Evolutionary conservation across 2,888 invertebrate genomes (phyloP), one percentile per base, ranked within the genome.

Genomic region (Marronus borbonicus): DNA sequence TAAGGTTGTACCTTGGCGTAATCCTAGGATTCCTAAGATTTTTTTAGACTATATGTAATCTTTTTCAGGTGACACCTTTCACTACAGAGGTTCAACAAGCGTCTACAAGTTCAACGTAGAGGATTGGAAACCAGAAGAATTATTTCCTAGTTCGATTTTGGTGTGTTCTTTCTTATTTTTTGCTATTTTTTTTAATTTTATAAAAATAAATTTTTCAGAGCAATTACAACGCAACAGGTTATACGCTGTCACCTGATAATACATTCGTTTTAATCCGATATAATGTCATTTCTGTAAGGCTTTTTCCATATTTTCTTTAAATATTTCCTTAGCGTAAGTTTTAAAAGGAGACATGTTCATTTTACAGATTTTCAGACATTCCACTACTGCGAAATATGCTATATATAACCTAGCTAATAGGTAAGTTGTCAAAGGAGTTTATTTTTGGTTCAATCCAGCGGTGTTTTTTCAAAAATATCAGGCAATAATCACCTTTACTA

Each of bases 351-450:
- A 2, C 14, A 52, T 52, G 52, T 52, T 52, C 2, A 31, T 5
- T 31, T 31, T 31, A 31, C 88, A 93, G 93, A 89, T 92, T 28
- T 95, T 93, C 85, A 89, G 94, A 55, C 92, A 94, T 85, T 94
- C 95, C 1, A 89, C 89, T 14, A 89, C 91, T 17, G 92, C 93
- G 0, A 91, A 91, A 83, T 94, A 92, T 85, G 90, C 91, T 50
- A 88, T 94, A 0, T 92, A 92, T 83, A 90, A 93, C 84, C 89
- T 92, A 76, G 89, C 88, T 70, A 89, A 86, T 65, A 88, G 89
- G 92, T 92, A 88, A 90, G 89, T 85, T 17, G 2, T 24, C 8
- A 4, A 39, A 20, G 12, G 1, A 12, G 8, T 7, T 58, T 55
- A 44, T 66, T 66, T 17, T 66, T 20, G 55, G 44, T 8, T 44